These are phyloP conservation scores for Todiramphus chloris DNA, from an alignment of 2,113 vertebrate genomes.

Conservation along the genomic window DNA sequence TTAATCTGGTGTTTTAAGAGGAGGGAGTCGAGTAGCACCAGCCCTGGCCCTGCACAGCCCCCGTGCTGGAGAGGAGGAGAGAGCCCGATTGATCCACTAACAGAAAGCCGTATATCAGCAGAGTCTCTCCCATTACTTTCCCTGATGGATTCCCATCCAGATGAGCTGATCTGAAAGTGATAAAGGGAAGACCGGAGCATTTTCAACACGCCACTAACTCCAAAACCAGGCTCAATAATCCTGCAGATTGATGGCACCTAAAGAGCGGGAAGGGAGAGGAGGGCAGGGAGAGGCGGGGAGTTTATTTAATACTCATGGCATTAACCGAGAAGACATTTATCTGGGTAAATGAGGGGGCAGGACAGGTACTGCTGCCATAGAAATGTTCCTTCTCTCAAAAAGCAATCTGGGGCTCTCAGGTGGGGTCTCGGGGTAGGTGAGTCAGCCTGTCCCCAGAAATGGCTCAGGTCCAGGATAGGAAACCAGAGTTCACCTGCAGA, in stretches of 20 bases:
- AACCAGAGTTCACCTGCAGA: not conserved
- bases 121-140: conserved; percentile 46
- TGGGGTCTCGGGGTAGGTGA: not conserved
- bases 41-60: rapidly evolving
- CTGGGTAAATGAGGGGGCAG: conserved; percentile 9
- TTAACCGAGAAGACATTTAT: not conserved
- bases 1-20: not conserved
- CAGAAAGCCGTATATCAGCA: conserved; percentile 19
- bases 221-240: conserved; percentile 58
- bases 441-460: not conserved
- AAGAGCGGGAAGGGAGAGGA: conserved; percentile 3
- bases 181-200: conserved; percentile 44
- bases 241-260: conserved; percentile 50
- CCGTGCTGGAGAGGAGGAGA: not conserved
- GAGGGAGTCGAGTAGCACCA: rapidly evolving
- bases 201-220: conserved; percentile 61
- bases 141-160: conserved; percentile 44
- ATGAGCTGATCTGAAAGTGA: conserved; percentile 63
- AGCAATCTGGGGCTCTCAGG: not conserved
- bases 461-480: not conserved
- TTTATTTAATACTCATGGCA: conserved; percentile 43
- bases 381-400: not conserved
- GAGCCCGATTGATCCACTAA: conserved; percentile 36
- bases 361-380: not conserved
- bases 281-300: not conserved